Evolutionary conservation across 2,113 vertebrate genomes (phyloP), one percentile per base, ranked within the genome.

Genomic region (Oryzias celebensis): DNA sequence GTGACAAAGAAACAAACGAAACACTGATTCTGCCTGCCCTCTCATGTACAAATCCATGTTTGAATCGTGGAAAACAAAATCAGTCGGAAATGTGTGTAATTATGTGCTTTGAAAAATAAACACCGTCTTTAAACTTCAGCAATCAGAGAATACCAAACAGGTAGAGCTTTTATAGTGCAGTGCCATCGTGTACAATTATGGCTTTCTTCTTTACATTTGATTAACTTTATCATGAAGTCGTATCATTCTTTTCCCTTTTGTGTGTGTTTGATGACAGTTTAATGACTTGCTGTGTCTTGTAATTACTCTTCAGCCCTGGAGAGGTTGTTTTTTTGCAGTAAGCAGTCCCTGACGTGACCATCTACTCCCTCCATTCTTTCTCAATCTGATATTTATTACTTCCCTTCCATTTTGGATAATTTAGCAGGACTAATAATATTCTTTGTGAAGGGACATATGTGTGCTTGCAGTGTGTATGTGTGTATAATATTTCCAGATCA

Each of bases 401-500:
- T 91, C 92, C 87, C 88, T 90, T 91, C 90, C 92, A 89, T 92
- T 94, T 88, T 90, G 88, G 92, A 92, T 95, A 94, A 94, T 94
- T 95, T 96, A 93, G 91, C 90, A 91, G 92, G 88, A 91, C 89
- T 94, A 92, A 86, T 93, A 93, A 93, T 85, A 84, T 84, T 88
- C 46, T 63, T 87, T 81, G 73, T 88, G 90, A 18, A 73, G 86
- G 83, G 84, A 86, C 82, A 72, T 65, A 49, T 49, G 50, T 46
- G 54, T 68, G 61, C 64, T 43, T 52, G 57, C 53, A 51, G 50
- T 18, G 14, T 50, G 41, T 18, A n/a, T 63, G 53, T 58, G 43
- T 58, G 67, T 70, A 54, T 91, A 96, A 96, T 98, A 95, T 96
- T 90, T 94, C 87, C 77, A 92, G 91, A 94, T 93, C 92, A 91